Conservation (phyloP, 1,140 invertebrate genomes). For the Apis cerana region DNA sequence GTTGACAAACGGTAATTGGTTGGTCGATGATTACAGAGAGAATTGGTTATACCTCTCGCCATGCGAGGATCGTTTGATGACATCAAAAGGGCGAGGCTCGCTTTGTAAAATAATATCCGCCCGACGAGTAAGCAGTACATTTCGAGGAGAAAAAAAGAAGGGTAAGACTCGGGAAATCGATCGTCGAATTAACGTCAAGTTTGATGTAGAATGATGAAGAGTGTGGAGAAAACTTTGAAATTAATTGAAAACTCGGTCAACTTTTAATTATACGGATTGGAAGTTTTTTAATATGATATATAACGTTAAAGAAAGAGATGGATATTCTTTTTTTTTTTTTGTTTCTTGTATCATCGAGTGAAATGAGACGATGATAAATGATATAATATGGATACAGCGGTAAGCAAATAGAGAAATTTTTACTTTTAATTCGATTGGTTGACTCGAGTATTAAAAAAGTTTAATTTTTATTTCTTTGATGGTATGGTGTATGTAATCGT, state of each 20-base stretch:
- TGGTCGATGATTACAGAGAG: slow-evolving; percentile 24
- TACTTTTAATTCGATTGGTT: too few species aligned
- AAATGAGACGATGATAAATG: background rate
- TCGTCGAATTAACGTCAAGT: background rate
- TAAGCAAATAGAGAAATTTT: too few species aligned
- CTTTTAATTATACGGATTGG: too few species aligned
- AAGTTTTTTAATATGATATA: background rate
- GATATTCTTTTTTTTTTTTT: too few species aligned
- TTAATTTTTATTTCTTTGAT: too few species aligned
- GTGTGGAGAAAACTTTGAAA: background rate
- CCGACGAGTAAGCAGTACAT: background rate
- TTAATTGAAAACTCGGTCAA: background rate
- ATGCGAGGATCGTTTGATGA: background rate
- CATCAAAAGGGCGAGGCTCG: background rate
- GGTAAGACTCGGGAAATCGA: background rate
- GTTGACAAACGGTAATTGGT: slow-evolving; percentile 17
- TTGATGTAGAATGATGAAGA: background rate
- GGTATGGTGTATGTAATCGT: too few species aligned
- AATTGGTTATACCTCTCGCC: background rate
- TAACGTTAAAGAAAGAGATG: background rate
- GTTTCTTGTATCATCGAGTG: background rate
- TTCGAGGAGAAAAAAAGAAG: background rate
- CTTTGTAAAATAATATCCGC: slow-evolving; percentile 34
- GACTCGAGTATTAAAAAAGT: too few species aligned
- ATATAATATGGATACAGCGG: too few species aligned